Percentiles rank a stretch among this genome's conserved stretches.
phyloP scores from a whole-genome alignment of 2,113 vertebrate genomes.

The Plotosus lineatus region DNA sequence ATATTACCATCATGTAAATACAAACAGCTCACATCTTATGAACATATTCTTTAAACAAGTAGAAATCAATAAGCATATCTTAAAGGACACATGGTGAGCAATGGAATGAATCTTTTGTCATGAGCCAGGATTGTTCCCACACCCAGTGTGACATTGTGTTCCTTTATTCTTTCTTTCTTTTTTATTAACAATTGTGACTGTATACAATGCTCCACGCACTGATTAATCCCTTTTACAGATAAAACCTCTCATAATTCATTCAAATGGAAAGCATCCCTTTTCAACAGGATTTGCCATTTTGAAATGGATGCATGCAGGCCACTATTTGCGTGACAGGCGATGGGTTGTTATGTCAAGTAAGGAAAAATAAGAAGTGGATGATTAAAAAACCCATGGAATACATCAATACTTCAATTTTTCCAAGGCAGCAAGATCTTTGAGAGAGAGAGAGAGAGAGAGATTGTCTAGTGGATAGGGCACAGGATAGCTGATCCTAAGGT shows the following conservation, averaged over 20 bases:
- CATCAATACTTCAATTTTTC: constrained; percentile 71
- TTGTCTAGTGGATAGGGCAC: too few relatives aligned
- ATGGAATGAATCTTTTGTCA: constrained; percentile 45
- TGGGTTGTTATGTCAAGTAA: constrained; percentile 33
- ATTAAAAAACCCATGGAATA: constrained; percentile 68
- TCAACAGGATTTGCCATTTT: constrained; percentile 6
- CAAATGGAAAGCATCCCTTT: constrained; percentile 38
- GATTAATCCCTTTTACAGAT: constrained; percentile 43
- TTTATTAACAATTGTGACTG: constrained; percentile 30
- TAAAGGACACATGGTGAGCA: constrained; percentile 31
- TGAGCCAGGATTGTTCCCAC: constrained; percentile 34
- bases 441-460: background rate
- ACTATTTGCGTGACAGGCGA: constrained; percentile 21
- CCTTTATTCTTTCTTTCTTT: constrained; percentile 12
- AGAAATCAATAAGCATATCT: constrained; percentile 21
- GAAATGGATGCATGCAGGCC: constrained; percentile 2
- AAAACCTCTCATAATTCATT: constrained; percentile 39
- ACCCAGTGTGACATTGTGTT: constrained; percentile 38
- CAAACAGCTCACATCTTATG: background rate
- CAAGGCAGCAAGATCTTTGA: constrained; percentile 58
- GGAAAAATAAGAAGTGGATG: constrained; percentile 63
- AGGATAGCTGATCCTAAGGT: too few relatives aligned
- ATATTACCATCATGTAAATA: constrained; percentile 4
- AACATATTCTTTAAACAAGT: constrained; percentile 8
- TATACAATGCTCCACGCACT: constrained; percentile 22